A percentile compares a stretch with the other conserved stretches of the same genome.
Conservation (phyloP, 1,140 invertebrate species). For the Halyomorpha halys region DNA sequence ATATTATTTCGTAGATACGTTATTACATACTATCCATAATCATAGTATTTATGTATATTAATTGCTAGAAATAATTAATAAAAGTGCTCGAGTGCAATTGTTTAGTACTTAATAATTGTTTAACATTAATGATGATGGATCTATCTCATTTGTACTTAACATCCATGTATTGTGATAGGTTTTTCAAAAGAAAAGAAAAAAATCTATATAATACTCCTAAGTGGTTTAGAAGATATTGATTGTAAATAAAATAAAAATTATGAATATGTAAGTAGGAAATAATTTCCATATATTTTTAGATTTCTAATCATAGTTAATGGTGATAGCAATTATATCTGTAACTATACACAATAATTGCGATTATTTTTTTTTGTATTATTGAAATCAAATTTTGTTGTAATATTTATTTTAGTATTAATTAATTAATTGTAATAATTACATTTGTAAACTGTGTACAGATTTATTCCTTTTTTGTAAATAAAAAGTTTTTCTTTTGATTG, state of each 20-base stretch:
- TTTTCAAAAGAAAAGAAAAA: too few species aligned
- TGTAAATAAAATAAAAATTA: not conserved
- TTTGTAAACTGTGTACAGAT: constrained; percentile 9
- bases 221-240: not conserved
- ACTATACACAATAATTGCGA: not conserved
- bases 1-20: too few species aligned
- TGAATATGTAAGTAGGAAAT: not conserved
- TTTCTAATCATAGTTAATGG: not conserved
- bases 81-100: too few species aligned
- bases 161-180: too few species aligned
- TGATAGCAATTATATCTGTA: constrained; percentile 9
- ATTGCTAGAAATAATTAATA: too few species aligned
- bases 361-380: constrained; percentile 2
- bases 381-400: constrained; percentile 15
- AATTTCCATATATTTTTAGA: constrained; percentile 13
- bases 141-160: too few species aligned
- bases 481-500: constrained; percentile 3
- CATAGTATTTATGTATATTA: too few species aligned
- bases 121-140: too few species aligned
- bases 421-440: not conserved
- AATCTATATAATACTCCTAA: not conserved
- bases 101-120: too few species aligned
- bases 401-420: constrained; percentile 17
- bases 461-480: constrained; percentile 9
- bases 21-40: too few species aligned